Evolutionary conservation across 2,797 vertebrate species (phyloP), one percentile per base, ranked within the genome.

Genomic region (Cichlasoma orientale): DNA sequence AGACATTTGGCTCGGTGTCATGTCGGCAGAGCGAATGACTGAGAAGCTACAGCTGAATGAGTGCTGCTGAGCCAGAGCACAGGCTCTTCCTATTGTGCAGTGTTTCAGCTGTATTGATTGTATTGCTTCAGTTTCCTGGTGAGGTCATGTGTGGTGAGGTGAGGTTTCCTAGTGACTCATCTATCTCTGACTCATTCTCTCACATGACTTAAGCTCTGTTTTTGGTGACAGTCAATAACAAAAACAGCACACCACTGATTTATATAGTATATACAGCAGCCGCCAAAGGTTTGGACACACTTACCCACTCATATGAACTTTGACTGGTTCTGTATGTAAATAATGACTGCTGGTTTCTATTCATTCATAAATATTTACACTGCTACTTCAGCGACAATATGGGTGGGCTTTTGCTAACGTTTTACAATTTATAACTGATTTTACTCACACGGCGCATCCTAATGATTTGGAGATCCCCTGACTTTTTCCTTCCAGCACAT

Each of bases 141-240:
- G 69, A 82, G 41, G 56, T 89, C 77, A 78, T 57, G 5, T 27
- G 8, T 7, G 8, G 10, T 68, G 75, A 36, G 47, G 27, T 47
- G 33, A 59, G 72, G 55, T 73, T 86, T 79, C 59, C 69, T 68
- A 19, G 13, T 90, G 90, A 91, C 57, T 91, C 90, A 90, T 74
- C 54, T 0, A 19, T 41, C 16, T 59, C 70, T 91, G 87, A 89
- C 72, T 90, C 84, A 89, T 56, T 4, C 58, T 56, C 23, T 88
- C 84, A 77, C 79, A 59, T 83, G 77, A 79, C 74, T 66, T 31
- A 23, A 33, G 27, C 12, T 70, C 4, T 8, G 69, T 78, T 72
- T 36, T 85, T 50, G n/a, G 44, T 63, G 61, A 61, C 10, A 68
- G 72, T 31, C n/a, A 52, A 66, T 63, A 78, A 80, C 29, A 61